phyloP scores from a whole-genome alignment of 2,113 vertebrate species.

The Pao palembangensis region DNA sequence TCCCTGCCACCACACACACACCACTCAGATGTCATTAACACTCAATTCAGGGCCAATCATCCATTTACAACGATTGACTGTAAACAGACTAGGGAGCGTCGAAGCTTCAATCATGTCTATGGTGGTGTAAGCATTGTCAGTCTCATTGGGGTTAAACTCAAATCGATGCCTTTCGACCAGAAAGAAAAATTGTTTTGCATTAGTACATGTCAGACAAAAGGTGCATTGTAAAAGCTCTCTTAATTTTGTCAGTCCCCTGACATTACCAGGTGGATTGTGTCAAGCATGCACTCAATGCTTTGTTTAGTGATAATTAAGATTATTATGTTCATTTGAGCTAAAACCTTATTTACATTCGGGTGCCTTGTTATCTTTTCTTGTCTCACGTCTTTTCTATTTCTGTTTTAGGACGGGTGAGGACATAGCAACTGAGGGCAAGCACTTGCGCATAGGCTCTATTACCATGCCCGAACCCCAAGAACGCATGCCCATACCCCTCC shows the following conservation, averaged over 20 bases:
- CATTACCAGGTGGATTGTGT: too few species aligned
- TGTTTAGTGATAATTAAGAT: too few species aligned
- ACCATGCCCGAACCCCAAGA: constrained; percentile 93
- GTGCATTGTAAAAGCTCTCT: too few species aligned
- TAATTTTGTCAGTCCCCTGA: too few species aligned
- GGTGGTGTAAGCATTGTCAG: constrained; percentile 21
- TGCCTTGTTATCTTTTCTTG: not conserved
- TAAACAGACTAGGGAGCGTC: constrained; percentile 29
- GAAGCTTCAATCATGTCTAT: constrained; percentile 34
- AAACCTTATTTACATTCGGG: not conserved
- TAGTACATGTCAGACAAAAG: constrained; percentile 4
- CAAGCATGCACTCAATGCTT: too few species aligned
- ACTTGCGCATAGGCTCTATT: constrained; percentile 95
- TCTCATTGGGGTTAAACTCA: constrained; percentile 49
- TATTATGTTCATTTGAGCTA: too few species aligned
- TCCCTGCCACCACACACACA: constrained; percentile 23
- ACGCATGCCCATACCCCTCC: constrained; percentile 75
- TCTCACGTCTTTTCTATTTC: not conserved
- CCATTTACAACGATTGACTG: constrained; percentile 64
- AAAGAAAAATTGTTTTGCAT: constrained; percentile 29
- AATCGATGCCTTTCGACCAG: constrained; percentile 54
- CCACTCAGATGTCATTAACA: constrained; percentile 58
- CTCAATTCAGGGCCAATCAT: constrained; percentile 52
- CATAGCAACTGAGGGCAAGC: constrained; percentile 86
- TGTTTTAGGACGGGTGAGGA: constrained; percentile 87